These are phyloP conservation scores for Drosophila anceps DNA, from an alignment of 2,888 invertebrate species.

Conservation along the genomic window DNA sequence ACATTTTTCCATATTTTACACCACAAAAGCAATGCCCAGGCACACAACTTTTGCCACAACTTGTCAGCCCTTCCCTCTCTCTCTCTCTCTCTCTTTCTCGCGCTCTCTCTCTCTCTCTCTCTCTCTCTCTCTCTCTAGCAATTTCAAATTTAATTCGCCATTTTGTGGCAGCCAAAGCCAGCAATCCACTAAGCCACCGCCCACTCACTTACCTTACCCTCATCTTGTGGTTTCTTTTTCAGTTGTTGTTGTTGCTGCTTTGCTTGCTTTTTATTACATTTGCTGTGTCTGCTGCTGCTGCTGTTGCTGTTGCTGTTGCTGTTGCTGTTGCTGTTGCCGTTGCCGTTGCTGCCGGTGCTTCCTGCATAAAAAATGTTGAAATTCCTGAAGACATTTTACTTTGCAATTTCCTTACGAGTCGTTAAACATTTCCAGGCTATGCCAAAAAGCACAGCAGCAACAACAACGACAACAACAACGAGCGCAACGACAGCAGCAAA, in stretches of 20 bases:
- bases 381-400: conserved; percentile 81
- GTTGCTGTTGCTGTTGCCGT: conserved; percentile 18
- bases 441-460: conserved; percentile 38
- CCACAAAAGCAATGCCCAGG: conserved; percentile 53
- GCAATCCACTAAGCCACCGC: conserved; percentile 30
- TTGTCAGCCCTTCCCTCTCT: conserved; percentile 66
- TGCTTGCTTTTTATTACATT: conserved; percentile 70
- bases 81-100: conserved; percentile 45
- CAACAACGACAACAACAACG: conserved; percentile 19
- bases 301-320: conserved; percentile 26
- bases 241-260: conserved; percentile 30
- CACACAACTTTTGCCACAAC: conserved; percentile 74
- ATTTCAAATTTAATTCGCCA: conserved; percentile 82
- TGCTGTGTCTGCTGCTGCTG: conserved; percentile 41
- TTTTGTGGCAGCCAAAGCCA: conserved; percentile 60
- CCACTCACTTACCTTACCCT: conserved; percentile 47
- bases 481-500: conserved; percentile 63
- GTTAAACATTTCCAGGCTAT: conserved; percentile 83
- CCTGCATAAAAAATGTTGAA: conserved; percentile 73
- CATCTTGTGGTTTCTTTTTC: conserved; percentile 71
- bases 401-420: conserved; percentile 84
- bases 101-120: conserved; percentile 43
- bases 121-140: conserved; percentile 38
- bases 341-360: conserved; percentile 48
- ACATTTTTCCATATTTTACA: conserved; percentile 78